Conservation (phyloP, 2,113 vertebrate genomes). For the Coptodon rendalli region DNA sequence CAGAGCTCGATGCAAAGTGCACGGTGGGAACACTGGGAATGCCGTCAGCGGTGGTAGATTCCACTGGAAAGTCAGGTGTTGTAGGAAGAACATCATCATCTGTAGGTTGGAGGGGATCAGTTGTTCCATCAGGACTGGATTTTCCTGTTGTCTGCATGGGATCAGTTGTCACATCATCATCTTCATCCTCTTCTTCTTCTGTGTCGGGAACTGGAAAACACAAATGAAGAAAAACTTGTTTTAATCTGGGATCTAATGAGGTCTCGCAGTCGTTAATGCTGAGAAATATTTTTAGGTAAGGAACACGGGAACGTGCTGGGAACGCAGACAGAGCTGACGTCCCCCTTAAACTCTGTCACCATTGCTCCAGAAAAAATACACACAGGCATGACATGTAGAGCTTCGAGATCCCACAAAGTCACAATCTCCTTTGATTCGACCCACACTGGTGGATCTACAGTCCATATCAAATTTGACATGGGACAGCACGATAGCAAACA, state of each 20-base stretch:
- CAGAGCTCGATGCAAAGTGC: neutral
- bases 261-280: neutral
- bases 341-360: neutral
- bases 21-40: neutral
- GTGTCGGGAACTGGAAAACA: slow-evolving; percentile 1
- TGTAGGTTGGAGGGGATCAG: neutral
- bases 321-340: neutral
- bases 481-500: neutral
- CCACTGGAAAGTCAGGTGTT: neutral
- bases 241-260: neutral
- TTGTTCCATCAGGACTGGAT: no score
- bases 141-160: neutral
- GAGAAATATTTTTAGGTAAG: neutral
- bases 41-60: neutral
- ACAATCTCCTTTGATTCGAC: neutral
- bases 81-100: neutral
- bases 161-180: neutral
- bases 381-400: neutral
- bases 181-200: neutral
- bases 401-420: neutral
- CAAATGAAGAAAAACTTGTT: neutral
- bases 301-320: neutral
- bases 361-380: neutral
- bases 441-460: neutral
- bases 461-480: neutral